These are phyloP conservation scores for Furnarius figulus DNA, from an alignment of 2,113 vertebrate species.

Conservation along the genomic window DNA sequence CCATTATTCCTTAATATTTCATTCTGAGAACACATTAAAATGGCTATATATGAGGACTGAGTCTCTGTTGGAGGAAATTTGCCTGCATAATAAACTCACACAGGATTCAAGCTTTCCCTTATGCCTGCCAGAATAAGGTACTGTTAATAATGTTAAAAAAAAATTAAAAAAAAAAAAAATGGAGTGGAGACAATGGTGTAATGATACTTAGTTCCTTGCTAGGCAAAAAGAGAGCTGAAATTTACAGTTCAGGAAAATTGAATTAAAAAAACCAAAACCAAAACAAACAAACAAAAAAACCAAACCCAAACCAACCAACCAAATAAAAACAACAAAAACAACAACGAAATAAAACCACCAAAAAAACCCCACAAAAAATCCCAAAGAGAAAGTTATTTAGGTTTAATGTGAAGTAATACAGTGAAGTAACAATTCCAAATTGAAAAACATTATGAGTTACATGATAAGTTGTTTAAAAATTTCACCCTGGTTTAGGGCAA, in stretches of 20 bases:
- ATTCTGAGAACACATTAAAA: not conserved
- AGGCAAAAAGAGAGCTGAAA: not conserved
- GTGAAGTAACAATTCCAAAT: not conserved
- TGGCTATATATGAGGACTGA: not conserved
- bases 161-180: not conserved
- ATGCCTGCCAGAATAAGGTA: not conserved
- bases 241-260: not conserved
- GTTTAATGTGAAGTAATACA: not conserved
- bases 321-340: too few species aligned
- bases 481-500: not conserved
- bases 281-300: too few species aligned
- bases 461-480: not conserved
- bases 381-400: not conserved
- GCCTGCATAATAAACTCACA: not conserved
- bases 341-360: too few species aligned
- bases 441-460: not conserved
- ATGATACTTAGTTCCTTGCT: not conserved
- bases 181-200: not conserved
- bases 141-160: not conserved
- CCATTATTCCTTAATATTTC: conserved; percentile 46
- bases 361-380: too few species aligned
- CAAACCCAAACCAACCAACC: too few species aligned
- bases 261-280: not conserved
- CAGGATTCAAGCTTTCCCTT: not conserved
- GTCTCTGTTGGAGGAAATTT: not conserved